Evolutionary conservation across 1,140 invertebrate species (phyloP), one percentile per base, ranked within the genome.

Genomic region (Anoplophora glabripennis): DNA sequence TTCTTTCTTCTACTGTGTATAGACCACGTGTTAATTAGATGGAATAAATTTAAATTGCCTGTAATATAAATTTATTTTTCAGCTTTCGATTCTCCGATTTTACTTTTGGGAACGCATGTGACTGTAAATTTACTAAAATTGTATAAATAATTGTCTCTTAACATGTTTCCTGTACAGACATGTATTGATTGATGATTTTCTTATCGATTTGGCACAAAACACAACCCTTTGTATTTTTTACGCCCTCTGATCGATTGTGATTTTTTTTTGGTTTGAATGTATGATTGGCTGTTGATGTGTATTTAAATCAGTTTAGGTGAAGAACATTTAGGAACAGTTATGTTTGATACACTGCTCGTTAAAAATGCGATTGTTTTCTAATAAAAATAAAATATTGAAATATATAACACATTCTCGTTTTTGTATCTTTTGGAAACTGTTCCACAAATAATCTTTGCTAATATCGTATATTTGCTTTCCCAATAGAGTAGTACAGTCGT

Each of bases 341-440:
- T 54, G 52, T 54, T 54, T 52, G 40, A 11, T 40, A 52, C 40
- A 52, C 40, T 37, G 40, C 34, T 54, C n/a, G 15, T 41, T 41
- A 17, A 41, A 37, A 54, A 44, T 40, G 33, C 52, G 52, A 54
- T 54, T 54, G 52, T 54, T 54, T 54, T 54, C 52, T 54, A 54
- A 54, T 54, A 54, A 54, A 54, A 53, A 38, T 44, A 54, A 54
- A 40, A 45, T 45, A 17, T 45, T 41, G n/a, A 12, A 17, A 41
- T 41, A 41, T n/a, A 12, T 41, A 12, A 41, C 38, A 41, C n/a
- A 41, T 3, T 7, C 15, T 41, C 38, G 38, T 41, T 41, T 28
- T 41, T 41, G 38, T 41, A 47, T 17, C 15, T 4, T 8, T 18
- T 47, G 2, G n/a, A 12, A 41, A 2, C 38, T 2, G 3, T 15